phyloP scores from a whole-genome alignment of 2,113 vertebrate species.

The Piaya cayana region DNA sequence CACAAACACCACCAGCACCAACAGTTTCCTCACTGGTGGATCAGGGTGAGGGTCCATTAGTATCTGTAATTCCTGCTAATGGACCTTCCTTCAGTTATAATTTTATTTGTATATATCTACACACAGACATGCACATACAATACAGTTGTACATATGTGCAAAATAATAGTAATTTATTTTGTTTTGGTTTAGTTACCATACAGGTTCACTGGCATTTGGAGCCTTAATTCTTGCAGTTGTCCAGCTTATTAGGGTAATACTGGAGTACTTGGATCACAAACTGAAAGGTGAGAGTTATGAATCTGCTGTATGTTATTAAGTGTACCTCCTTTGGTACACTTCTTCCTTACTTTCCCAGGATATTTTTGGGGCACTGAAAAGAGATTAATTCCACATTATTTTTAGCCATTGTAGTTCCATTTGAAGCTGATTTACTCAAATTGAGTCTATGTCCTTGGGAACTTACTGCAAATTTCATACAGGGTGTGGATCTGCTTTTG shows the following conservation, averaged over 20 bases:
- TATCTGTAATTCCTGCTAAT: not conserved
- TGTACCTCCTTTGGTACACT: not conserved
- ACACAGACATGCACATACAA: not conserved
- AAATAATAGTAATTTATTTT: not conserved
- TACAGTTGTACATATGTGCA: not conserved
- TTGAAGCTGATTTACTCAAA: not conserved
- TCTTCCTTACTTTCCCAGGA: not conserved
- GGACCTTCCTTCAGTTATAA: not conserved
- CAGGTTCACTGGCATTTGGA: conserved; percentile 93
- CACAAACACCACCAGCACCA: not conserved
- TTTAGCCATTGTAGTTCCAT: not conserved
- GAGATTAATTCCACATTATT: not conserved
- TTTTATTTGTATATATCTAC: not conserved
- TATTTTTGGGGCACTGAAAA: not conserved
- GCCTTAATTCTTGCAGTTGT: conserved; percentile 89
- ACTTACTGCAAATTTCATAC: not conserved
- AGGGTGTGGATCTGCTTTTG: not conserved
- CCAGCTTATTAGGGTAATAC: conserved; percentile 84
- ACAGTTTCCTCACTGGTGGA: not conserved
- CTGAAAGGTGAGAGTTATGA: conserved; percentile 82
- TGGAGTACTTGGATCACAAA: conserved; percentile 91
- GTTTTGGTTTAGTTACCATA: conserved; percentile 86
- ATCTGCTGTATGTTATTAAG: not conserved
- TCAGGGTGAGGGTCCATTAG: not conserved
- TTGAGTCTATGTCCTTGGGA: not conserved